phyloP scores from a whole-genome alignment of 2,888 invertebrate species.

The Leucoma salicis region DNA sequence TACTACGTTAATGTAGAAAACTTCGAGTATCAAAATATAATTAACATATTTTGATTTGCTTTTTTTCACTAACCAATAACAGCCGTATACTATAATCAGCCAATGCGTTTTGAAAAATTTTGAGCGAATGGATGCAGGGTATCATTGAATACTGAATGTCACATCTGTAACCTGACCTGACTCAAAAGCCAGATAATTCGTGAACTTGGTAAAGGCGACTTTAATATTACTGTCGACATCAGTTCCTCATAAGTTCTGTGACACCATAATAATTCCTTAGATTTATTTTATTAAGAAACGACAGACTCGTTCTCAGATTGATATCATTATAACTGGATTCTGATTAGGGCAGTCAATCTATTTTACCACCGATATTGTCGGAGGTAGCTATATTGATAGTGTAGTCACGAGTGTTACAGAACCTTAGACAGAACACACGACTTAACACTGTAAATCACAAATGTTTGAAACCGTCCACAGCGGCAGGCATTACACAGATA shows the following conservation, averaged over 20 bases:
- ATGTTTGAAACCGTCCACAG: conserved; percentile 31
- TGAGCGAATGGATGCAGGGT: conserved; percentile 69
- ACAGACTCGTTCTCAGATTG: no score
- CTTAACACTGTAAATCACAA: conserved; percentile 13
- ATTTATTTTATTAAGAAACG: no score
- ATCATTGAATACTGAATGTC: conserved; percentile 55
- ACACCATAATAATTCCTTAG: neutral
- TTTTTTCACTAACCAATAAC: conserved; percentile 80
- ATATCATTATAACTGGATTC: no score
- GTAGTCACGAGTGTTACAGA: neutral
- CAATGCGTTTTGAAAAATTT: conserved; percentile 69
- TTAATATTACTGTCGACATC: conserved; percentile 8
- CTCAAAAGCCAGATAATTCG: conserved; percentile 8
- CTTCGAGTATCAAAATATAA: conserved; percentile 82
- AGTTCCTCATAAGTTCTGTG: neutral
- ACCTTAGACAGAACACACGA: neutral
- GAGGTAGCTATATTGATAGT: neutral
- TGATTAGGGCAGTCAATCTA: no score
- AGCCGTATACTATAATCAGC: conserved; percentile 81
- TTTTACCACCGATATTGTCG: no score
- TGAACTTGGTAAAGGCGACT: neutral
- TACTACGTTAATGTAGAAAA: conserved; percentile 78
- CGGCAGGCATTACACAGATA: conserved; percentile 37
- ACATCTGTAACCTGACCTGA: conserved; percentile 27
- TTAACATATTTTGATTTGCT: conserved; percentile 74